A percentile compares a stretch with the other conserved stretches of the same genome.
Evolutionary conservation across 2,113 vertebrate species (phyloP).

Genomic region (Hyla sarda): DNA sequence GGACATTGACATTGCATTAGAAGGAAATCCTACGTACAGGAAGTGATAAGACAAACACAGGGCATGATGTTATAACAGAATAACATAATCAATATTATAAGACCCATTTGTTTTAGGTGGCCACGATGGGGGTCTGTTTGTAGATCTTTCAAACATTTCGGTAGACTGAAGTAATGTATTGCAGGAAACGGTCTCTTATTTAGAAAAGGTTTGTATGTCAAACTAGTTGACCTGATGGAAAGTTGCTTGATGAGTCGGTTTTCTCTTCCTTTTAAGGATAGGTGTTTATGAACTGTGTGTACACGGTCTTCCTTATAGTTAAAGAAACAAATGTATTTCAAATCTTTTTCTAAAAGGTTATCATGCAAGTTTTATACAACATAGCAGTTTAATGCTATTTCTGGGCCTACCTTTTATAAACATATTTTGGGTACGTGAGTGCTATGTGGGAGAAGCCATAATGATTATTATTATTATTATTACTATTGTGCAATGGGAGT

Average conservation of each 20-base stretch:
- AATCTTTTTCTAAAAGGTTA: not conserved
- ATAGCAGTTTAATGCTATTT: no score
- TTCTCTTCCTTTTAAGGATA: not conserved
- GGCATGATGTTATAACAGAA: not conserved
- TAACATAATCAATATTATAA: not conserved
- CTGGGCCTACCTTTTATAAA: no score
- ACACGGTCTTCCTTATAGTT: not conserved
- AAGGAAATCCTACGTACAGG: constrained; percentile 35
- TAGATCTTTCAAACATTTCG: not conserved
- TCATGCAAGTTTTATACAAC: not conserved
- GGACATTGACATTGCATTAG: not conserved
- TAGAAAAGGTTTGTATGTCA: not conserved
- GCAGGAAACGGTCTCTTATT: not conserved
- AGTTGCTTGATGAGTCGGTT: not conserved
- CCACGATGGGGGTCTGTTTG: not conserved
- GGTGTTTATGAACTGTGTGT: not conserved
- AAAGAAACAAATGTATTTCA: not conserved
- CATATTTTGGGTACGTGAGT: no score
- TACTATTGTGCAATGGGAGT: not conserved
- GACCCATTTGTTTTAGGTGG: not conserved
- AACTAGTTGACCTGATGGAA: not conserved
- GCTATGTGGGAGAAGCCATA: no score
- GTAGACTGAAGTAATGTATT: not conserved
- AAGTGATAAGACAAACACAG: constrained; percentile 12
- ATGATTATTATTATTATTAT: no score